Percentiles rank a stretch among this genome's conserved stretches.
Evolutionary conservation across 2,797 vertebrate genomes (phyloP).

Genomic region (Phylloscopus collybita): DNA sequence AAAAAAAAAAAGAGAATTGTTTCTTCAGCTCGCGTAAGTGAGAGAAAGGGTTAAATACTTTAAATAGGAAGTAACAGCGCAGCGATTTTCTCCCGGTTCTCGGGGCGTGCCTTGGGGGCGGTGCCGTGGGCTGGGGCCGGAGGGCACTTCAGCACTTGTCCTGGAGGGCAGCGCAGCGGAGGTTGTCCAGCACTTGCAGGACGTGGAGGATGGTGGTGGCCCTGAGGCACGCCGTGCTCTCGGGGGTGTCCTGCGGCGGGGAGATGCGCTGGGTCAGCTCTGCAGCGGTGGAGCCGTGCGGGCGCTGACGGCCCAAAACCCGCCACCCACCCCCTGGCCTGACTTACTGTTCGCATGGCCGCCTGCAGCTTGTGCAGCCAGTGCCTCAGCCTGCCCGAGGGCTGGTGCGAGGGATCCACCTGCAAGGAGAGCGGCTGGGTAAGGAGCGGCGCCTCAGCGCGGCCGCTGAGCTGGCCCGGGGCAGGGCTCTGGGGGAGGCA

Average conservation of each 20-base stretch:
- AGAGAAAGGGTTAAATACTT: not conserved
- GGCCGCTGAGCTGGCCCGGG: fast-evolving
- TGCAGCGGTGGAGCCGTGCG: fast-evolving
- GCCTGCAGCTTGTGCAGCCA: constrained; percentile 32
- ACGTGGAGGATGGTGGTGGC: not conserved
- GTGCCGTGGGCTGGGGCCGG: fast-evolving
- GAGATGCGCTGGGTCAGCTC: not conserved
- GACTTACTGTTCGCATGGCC: not conserved
- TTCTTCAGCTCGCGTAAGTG: not conserved
- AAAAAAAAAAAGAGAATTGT: too few relatives aligned
- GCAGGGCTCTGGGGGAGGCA: fast-evolving
- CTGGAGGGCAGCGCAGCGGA: not conserved
- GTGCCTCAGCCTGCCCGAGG: constrained; percentile 1
- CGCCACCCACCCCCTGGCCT: fast-evolving
- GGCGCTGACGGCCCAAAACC: fast-evolving
- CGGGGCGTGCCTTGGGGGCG: fast-evolving
- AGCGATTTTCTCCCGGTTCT: fast-evolving
- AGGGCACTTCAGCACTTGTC: not conserved
- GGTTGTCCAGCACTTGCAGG: not conserved
- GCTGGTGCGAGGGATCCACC: not conserved
- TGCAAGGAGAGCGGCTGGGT: not conserved
- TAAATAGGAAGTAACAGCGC: not conserved
- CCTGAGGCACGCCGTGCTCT: constrained; percentile 7
- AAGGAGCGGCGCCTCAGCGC: fast-evolving
- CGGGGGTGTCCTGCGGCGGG: not conserved